These are phyloP conservation scores for Mormoops blainvillei DNA, from an alignment of 2,113 vertebrate species.

Conservation along the genomic window DNA sequence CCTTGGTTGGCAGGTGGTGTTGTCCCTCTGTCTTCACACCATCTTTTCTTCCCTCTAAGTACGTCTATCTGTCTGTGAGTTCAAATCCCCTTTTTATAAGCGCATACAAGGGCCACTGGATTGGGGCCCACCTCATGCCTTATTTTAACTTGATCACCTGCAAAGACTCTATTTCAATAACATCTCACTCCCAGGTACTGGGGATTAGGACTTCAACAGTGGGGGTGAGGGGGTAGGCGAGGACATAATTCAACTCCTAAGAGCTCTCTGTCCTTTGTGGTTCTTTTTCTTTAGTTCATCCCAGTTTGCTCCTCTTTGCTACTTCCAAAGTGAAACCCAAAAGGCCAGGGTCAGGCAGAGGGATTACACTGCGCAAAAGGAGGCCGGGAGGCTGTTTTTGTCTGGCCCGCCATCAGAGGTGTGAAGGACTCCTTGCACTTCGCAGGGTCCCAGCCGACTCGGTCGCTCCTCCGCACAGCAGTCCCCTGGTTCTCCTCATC, in stretches of 20 bases:
- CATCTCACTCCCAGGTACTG: neutral
- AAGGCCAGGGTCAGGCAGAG: neutral
- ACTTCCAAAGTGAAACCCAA: neutral
- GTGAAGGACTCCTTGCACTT: neutral
- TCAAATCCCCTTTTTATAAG: neutral
- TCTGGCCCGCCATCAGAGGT: neutral
- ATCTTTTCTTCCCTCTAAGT: neutral
- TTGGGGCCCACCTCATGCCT: neutral
- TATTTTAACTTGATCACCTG: neutral
- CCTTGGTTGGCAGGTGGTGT: neutral
- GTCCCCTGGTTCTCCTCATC: rapidly evolving
- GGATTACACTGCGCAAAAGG: neutral
- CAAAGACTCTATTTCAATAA: neutral
- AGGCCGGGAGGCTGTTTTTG: neutral
- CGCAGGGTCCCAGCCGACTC: too few species aligned
- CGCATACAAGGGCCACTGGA: neutral
- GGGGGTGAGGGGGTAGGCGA: neutral
- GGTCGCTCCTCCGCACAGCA: neutral
- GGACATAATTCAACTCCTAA: neutral
- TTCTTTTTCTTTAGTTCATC: neutral
- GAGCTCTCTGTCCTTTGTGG: neutral
- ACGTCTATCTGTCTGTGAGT: neutral
- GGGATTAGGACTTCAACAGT: neutral
- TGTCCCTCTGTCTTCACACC: too few species aligned
- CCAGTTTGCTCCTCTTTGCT: neutral